phyloP scores from a whole-genome alignment of 2,113 vertebrate genomes.

The Calidris pygmaea region DNA sequence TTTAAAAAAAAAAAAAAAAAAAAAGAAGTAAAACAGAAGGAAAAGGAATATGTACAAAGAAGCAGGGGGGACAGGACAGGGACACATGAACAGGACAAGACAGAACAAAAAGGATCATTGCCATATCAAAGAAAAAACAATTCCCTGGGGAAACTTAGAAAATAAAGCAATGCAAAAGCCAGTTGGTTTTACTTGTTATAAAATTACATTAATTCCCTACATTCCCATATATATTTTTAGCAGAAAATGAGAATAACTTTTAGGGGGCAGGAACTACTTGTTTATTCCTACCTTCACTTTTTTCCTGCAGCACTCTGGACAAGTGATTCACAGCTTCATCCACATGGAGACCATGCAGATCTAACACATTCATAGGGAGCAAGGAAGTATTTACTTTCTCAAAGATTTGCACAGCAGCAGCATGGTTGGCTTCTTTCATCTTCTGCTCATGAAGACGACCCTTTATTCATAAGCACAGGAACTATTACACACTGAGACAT shows the following conservation, averaged over 20 bases:
- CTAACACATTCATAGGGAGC: conserved; percentile 90
- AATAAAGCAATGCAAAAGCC: background rate
- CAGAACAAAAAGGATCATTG: background rate
- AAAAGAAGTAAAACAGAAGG: background rate
- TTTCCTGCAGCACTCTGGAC: conserved; percentile 81
- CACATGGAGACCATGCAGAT: conserved; percentile 95
- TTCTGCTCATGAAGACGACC: conserved; percentile 89
- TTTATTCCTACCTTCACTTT: conserved; percentile 81
- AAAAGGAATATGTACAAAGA: background rate
- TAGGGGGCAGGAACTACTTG: background rate
- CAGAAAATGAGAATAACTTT: background rate
- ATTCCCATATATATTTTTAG: background rate
- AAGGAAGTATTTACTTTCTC: conserved; percentile 88
- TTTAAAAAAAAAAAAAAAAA: background rate
- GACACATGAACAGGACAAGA: background rate
- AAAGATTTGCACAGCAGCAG: conserved; percentile 91
- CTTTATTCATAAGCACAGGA: conserved; percentile 73
- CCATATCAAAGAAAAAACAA: background rate
- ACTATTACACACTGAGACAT: background rate
- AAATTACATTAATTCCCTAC: background rate
- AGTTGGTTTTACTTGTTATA: background rate
- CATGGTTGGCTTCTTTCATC: conserved; percentile 91
- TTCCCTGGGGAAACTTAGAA: background rate
- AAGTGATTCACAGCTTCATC: conserved; percentile 89
- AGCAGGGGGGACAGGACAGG: rapidly evolving